phyloP scores from a whole-genome alignment of 2,113 vertebrate species.

The Zosterops hypoxanthus region DNA sequence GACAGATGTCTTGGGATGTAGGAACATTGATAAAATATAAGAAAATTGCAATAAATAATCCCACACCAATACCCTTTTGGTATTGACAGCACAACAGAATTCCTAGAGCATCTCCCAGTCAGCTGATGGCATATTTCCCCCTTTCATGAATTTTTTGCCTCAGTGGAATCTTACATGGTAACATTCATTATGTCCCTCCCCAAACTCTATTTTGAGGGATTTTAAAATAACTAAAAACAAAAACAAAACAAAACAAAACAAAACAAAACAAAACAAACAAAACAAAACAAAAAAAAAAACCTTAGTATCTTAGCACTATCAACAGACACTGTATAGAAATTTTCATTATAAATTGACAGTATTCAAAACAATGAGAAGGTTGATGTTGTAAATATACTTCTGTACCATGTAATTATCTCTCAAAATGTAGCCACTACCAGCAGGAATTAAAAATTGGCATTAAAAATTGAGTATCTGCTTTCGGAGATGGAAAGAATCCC shows the following conservation, averaged over 20 bases:
- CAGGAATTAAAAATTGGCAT: slow-evolving; percentile 18
- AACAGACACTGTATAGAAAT: not conserved
- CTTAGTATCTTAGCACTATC: not conserved
- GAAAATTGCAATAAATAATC: not conserved
- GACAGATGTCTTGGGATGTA: not conserved
- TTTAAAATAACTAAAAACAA: not conserved
- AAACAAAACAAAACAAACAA: too few species aligned
- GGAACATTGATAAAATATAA: not conserved
- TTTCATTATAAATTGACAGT: slow-evolving; percentile 17
- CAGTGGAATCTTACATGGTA: not conserved
- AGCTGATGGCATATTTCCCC: not conserved
- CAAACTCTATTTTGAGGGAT: not conserved
- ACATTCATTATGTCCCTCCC: not conserved
- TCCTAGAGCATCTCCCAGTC: not conserved
- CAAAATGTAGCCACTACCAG: not conserved
- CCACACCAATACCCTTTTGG: not conserved
- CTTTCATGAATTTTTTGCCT: not conserved
- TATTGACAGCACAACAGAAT: not conserved
- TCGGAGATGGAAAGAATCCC: not conserved
- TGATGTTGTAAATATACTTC: slow-evolving; percentile 38
- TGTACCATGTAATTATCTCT: slow-evolving; percentile 28
- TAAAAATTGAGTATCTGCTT: slow-evolving; percentile 17
- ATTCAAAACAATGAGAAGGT: slow-evolving; percentile 38
- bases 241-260: not conserved
- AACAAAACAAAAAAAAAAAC: not conserved